Percentiles rank a stretch among this genome's conserved stretches.
Evolutionary conservation across 2,113 vertebrate species (phyloP).

Genomic region (Hyla sarda): DNA sequence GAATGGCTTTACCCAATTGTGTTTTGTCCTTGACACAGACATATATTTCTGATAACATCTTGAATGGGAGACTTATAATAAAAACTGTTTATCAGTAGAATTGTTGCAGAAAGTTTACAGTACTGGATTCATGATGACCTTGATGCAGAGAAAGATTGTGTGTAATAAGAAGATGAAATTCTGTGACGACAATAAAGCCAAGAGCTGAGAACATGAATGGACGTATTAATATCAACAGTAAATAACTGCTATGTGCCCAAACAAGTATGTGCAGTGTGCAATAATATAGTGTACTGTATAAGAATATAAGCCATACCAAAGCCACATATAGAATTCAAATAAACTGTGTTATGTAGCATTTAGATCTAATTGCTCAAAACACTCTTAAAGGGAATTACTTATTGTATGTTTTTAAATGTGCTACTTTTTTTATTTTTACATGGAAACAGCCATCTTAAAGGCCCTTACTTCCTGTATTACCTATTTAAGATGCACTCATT

Average conservation of each 20-base stretch:
- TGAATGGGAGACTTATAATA: constrained; percentile 30
- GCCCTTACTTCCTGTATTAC: too few relatives aligned
- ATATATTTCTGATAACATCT: constrained; percentile 38
- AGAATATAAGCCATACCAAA: background rate
- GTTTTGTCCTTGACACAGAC: constrained; percentile 27
- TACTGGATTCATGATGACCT: background rate
- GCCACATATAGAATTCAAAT: background rate
- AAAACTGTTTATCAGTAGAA: background rate
- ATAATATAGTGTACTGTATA: too few relatives aligned
- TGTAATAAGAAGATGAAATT: constrained; percentile 32
- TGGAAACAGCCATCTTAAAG: too few relatives aligned
- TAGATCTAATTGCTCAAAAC: background rate
- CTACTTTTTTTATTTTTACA: too few relatives aligned
- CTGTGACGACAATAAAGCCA: constrained; percentile 15
- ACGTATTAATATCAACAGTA: constrained; percentile 1
- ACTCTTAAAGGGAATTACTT: too few relatives aligned
- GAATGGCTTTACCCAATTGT: background rate
- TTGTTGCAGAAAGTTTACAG: background rate
- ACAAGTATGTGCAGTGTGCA: background rate
- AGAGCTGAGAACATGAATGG: constrained; percentile 7
- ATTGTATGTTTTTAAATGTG: too few relatives aligned
- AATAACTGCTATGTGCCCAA: background rate
- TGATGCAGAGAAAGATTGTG: constrained; percentile 20
- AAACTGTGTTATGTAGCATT: too few relatives aligned
- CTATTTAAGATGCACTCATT: too few relatives aligned